Evolutionary conservation across 2,888 invertebrate species (phyloP), one percentile per base, ranked within the genome.

Genomic region (Poecilus cupreus): DNA sequence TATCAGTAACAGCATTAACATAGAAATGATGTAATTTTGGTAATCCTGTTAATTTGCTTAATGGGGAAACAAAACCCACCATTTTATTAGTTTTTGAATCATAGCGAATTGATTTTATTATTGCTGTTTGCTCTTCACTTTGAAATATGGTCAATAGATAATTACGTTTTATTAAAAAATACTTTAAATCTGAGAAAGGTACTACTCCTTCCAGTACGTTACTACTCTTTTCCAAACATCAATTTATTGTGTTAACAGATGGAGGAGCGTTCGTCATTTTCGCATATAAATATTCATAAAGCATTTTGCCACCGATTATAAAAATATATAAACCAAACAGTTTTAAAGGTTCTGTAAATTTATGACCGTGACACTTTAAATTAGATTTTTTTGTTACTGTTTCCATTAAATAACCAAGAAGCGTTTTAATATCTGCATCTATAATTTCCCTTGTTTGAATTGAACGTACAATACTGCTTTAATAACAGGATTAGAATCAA

Each of bases 121-220:
- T 68, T 10, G 72, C 80, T 43, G 82, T 83, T 37, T 76, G 81
- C 32, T 82, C 80, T 79, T 83, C 82, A 32, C 80, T 82, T 10
- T 82, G 76, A 22, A 32, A 83, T 51, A 83, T 70, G 4, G 60
- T 54, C 10, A 54, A 11, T 3, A 8, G 51, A 16, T 16, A 54
- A 2, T 54, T 54, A 10, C 51, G 11, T 20, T 54, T 54, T 18
- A 54, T 8, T 18, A 51, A 18, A 20, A 54, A 54, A 18, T 8
- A 20, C 20, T 54, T 54, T 20, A 54, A 54, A 20, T 54, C 51
- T 11, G 8, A n/a, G 18, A 54, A 54, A 20, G 3, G 51, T 2
- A 54, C 18, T 16, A 8, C 20, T 16, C 51, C 51, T 20, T 54
- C 20, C 10, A 16, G 5, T 1, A 54, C 20, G 1, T 2, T 3